Evolutionary conservation across 2,113 vertebrate genomes (phyloP).

Genomic region (Lycocorax pyrrhopterus): DNA sequence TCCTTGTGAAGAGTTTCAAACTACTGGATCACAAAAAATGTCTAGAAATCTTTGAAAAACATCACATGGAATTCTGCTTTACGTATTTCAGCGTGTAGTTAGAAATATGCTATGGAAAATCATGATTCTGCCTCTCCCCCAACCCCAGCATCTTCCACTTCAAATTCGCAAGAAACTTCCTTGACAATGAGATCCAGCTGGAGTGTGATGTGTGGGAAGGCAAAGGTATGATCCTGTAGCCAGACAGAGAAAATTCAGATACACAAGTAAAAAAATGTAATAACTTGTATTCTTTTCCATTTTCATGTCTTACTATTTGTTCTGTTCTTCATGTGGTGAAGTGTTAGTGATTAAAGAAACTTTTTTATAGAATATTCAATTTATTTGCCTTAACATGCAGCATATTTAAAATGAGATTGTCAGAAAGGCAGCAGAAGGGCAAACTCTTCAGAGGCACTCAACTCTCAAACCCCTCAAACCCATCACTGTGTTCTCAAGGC

Average conservation of each 20-base stretch:
- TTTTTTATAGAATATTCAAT: not conserved
- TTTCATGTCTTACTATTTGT: not conserved
- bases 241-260: not conserved
- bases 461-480: not conserved
- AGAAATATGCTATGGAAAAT: not conserved
- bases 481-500: not conserved
- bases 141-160: not conserved
- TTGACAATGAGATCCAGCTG: not conserved
- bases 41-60: not conserved
- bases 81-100: not conserved
- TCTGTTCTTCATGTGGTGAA: not conserved
- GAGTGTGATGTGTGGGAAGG: not conserved
- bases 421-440: not conserved
- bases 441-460: not conserved
- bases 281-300: not conserved
- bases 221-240: not conserved
- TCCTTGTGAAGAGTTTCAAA: not conserved
- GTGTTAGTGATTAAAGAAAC: not conserved
- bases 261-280: not conserved
- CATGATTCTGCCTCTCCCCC: not conserved
- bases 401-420: not conserved
- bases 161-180: not conserved
- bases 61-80: not conserved
- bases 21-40: not conserved
- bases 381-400: not conserved